Evolutionary conservation across 2,113 vertebrate species (phyloP).

Genomic region (Ramphastos sulfuratus): DNA sequence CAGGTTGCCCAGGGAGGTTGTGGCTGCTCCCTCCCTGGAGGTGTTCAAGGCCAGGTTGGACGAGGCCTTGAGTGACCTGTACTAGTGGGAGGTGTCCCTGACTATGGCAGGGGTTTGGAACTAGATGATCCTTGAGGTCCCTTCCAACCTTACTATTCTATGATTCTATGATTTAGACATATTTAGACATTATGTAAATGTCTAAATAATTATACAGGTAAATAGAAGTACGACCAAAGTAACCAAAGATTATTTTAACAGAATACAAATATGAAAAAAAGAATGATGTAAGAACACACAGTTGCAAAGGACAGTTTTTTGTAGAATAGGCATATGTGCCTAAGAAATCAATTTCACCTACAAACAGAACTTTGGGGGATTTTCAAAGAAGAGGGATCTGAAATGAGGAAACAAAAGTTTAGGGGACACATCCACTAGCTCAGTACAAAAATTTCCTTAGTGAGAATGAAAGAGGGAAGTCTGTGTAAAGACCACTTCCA

Average conservation of each 20-base stretch:
- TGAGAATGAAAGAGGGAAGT: not conserved
- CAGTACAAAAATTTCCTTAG: not conserved
- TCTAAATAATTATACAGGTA: not conserved
- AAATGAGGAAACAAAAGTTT: not conserved
- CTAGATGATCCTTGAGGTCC: too few relatives aligned
- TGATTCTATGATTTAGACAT: too few relatives aligned
- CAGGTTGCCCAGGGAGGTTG: too few relatives aligned
- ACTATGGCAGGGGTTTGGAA: too few relatives aligned
- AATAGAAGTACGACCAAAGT: not conserved
- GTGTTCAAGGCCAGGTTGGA: too few relatives aligned
- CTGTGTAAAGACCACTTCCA: not conserved
- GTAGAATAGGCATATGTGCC: not conserved
- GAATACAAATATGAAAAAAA: not conserved
- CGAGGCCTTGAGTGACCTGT: too few relatives aligned
- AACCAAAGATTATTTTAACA: not conserved
- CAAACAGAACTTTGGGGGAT: not conserved
- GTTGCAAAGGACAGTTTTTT: not conserved
- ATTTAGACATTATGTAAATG: not conserved
- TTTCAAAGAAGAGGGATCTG: not conserved
- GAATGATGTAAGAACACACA: not conserved
- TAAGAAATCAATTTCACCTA: not conserved
- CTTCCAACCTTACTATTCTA: too few relatives aligned
- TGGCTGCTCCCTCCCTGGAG: too few relatives aligned
- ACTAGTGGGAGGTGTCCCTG: too few relatives aligned
- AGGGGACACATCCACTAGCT: not conserved